Evolutionary conservation across 2,113 vertebrate species (phyloP).

Genomic region (Zapornia atra): DNA sequence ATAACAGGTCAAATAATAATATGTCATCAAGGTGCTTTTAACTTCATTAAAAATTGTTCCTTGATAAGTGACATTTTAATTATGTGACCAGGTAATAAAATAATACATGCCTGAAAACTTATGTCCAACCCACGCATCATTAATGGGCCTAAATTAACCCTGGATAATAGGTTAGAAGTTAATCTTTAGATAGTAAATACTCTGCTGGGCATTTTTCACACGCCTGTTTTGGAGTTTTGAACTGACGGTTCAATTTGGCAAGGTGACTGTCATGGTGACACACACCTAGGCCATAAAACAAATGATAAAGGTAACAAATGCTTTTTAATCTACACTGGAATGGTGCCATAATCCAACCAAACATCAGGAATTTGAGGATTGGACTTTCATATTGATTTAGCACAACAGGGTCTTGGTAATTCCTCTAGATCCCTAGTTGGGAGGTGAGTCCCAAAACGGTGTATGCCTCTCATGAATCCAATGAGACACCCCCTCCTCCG

Average conservation of each 20-base stretch:
- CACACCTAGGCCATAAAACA: conserved; percentile 5
- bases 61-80: conserved; percentile 68
- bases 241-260: not conserved
- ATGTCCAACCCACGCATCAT: not conserved
- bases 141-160: conserved; percentile 45
- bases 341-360: not conserved
- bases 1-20: conserved; percentile 46
- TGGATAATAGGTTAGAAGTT: not conserved
- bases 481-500: not conserved
- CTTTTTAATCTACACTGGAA: conserved; percentile 6
- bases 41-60: conserved; percentile 61
- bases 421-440: not conserved
- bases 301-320: conserved; percentile 29
- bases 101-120: conserved; percentile 59
- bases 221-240: not conserved
- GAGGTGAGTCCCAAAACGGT: not conserved
- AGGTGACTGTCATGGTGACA: not conserved
- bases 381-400: not conserved
- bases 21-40: conserved; percentile 48
- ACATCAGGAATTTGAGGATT: not conserved
- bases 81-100: conserved; percentile 58
- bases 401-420: not conserved
- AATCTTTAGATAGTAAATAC: conserved; percentile 13
- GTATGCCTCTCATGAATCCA: not conserved
- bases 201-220: not conserved